phyloP scores from a whole-genome alignment of 2,888 invertebrate species.

The Xestia rhomboidea region DNA sequence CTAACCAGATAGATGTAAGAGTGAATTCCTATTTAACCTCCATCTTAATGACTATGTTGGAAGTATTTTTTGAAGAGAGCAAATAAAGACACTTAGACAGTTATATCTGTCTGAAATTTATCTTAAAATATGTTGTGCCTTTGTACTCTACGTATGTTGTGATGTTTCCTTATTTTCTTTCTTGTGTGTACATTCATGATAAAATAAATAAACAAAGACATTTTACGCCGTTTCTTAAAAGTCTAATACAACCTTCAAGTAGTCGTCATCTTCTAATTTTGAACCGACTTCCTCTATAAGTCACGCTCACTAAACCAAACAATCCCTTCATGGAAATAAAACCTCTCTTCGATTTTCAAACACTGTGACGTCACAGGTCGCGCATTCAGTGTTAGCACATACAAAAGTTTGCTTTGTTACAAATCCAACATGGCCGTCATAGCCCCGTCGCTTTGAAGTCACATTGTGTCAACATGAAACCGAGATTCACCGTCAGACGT shows the following conservation, averaged over 20 bases:
- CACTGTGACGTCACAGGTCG: slow-evolving; percentile 35
- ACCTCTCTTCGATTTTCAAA: slow-evolving; percentile 30
- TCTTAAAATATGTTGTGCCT: no score
- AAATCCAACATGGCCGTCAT: slow-evolving; percentile 36
- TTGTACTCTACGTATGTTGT: no score
- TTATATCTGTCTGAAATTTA: no score
- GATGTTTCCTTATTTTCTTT: no score
- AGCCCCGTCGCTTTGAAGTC: slow-evolving; percentile 55
- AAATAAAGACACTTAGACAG: neutral
- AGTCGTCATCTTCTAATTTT: neutral
- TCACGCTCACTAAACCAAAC: neutral
- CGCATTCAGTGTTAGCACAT: slow-evolving; percentile 34
- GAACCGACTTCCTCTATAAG: neutral
- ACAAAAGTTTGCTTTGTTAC: slow-evolving; percentile 54
- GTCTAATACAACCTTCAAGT: neutral
- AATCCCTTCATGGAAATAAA: slow-evolving; percentile 28
- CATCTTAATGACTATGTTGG: neutral
- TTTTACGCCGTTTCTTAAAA: neutral
- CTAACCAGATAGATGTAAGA: no score
- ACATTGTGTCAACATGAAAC: slow-evolving; percentile 53
- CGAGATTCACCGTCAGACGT: slow-evolving; percentile 48
- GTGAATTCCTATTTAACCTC: neutral
- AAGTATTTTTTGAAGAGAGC: neutral
- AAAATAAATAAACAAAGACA: no score
- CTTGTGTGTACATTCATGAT: no score